These are phyloP conservation scores for Halcyon chelicuti DNA, from an alignment of 2,797 vertebrate genomes.

Conservation along the genomic window DNA sequence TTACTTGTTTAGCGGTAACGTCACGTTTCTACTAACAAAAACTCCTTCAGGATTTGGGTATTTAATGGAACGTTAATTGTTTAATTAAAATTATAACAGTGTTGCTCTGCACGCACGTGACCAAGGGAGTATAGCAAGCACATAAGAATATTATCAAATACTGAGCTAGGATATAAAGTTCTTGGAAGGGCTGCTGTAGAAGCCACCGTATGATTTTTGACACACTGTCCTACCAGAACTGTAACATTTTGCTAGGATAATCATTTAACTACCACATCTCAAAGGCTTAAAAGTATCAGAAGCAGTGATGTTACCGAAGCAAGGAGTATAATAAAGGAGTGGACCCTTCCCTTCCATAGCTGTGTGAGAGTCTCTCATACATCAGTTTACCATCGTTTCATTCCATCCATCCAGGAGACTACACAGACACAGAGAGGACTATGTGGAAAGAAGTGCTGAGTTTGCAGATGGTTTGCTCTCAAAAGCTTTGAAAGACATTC, in stretches of 20 bases:
- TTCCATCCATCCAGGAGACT: slow-evolving; percentile 98
- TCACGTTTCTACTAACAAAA: slow-evolving; percentile 94
- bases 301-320: slow-evolving; percentile 99
- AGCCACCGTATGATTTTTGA: slow-evolving; percentile 84
- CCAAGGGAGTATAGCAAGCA: slow-evolving; percentile 83
- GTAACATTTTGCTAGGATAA: slow-evolving; percentile 87
- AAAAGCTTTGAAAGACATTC: slow-evolving; percentile 99
- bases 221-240: slow-evolving; percentile 87
- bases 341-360: slow-evolving; percentile 96
- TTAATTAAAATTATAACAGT: slow-evolving; percentile 79
- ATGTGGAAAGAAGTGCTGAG: slow-evolving; percentile 99
- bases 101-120: slow-evolving; percentile 84
- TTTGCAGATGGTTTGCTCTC: slow-evolving; percentile 99
- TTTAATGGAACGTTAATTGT: slow-evolving; percentile 81
- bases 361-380: slow-evolving; percentile 94
- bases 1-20: slow-evolving; percentile 99
- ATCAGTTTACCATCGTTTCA: slow-evolving; percentile 96
- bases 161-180: slow-evolving; percentile 86
- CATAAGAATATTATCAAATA: slow-evolving; percentile 80
- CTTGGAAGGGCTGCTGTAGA: slow-evolving; percentile 88
- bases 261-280: slow-evolving; percentile 86
- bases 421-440: slow-evolving; percentile 94
- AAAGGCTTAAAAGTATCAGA: slow-evolving; percentile 91
- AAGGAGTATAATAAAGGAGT: slow-evolving; percentile 99
- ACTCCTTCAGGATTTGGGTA: slow-evolving; percentile 84